Conservation (phyloP, 2,797 vertebrate species). For the Bovichtus diacanthus region DNA sequence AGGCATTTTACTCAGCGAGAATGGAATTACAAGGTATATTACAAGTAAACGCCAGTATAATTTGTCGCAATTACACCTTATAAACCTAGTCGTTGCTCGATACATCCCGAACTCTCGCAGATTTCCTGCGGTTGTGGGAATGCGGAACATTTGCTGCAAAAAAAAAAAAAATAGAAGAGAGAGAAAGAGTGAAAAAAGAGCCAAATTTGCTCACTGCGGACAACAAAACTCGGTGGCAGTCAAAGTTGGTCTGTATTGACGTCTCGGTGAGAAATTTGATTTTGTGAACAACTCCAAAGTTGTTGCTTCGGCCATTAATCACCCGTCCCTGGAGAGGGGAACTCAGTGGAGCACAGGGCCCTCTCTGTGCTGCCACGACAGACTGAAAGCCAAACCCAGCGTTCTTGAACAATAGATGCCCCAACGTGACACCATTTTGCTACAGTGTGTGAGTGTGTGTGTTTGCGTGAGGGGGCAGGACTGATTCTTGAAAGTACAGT, state of each 20-base stretch:
- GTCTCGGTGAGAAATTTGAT: conserved; percentile 69
- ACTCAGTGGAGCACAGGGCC: conserved; percentile 68
- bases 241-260: conserved; percentile 62
- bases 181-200: conserved; percentile 10
- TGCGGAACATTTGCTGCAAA: conserved; percentile 17
- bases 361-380: conserved; percentile 67
- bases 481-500: conserved; percentile 96
- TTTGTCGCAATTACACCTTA: conserved; percentile 69
- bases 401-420: conserved; percentile 79
- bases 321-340: conserved; percentile 68
- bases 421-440: conserved; percentile 82
- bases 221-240: conserved; percentile 49
- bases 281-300: conserved; percentile 74
- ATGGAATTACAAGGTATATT: conserved; percentile 68
- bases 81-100: conserved; percentile 20
- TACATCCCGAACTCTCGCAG: conserved; percentile 11
- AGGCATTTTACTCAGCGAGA: conserved; percentile 46
- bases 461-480: conserved; percentile 60
- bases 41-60: conserved; percentile 54
- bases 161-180: neutral
- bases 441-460: conserved; percentile 58
- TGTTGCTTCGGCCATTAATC: conserved; percentile 79
- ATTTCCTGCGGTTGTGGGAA: conserved; percentile 23
- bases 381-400: conserved; percentile 62
- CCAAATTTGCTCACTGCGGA: conserved; percentile 28